Evolutionary conservation across 2,888 invertebrate genomes (phyloP).

Genomic region (Machimus rusticus): DNA sequence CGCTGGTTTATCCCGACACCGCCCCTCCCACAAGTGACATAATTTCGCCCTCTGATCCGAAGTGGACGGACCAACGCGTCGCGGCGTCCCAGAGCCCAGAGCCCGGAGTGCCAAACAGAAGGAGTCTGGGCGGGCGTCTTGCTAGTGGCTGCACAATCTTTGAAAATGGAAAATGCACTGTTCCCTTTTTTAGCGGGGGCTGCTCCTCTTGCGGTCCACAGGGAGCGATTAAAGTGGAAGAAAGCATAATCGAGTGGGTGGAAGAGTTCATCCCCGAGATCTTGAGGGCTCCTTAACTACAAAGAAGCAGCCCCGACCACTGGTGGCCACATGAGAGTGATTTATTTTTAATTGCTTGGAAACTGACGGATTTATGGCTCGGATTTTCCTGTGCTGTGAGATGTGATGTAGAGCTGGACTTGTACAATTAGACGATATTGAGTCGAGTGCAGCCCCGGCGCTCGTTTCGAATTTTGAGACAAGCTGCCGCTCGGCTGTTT

Average conservation of each 20-base stretch:
- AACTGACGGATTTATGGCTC: constrained; percentile 52
- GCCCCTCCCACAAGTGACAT: constrained; percentile 19
- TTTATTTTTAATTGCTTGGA: constrained; percentile 52
- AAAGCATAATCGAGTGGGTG: constrained; percentile 42
- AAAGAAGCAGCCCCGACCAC: neutral
- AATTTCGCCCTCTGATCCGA: neutral
- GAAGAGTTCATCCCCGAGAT: constrained; percentile 7
- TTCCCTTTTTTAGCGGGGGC: neutral
- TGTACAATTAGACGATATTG: constrained; percentile 13
- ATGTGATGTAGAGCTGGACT: constrained; percentile 21
- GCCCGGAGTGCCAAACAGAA: neutral
- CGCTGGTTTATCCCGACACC: neutral
- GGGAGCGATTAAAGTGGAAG: constrained; percentile 34
- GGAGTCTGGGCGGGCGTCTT: neutral
- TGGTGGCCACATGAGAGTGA: constrained; percentile 51
- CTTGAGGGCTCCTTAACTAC: neutral
- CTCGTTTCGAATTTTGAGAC: neutral
- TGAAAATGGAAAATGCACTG: neutral
- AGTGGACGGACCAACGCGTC: neutral
- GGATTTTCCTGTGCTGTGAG: constrained; percentile 20
- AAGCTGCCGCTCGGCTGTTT: neutral
- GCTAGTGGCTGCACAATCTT: neutral
- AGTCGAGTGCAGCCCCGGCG: neutral
- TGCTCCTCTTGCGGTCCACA: neutral
- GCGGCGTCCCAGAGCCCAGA: neutral